Evolutionary conservation across 2,888 invertebrate genomes (phyloP).

Genomic region (Cheilosia soror): DNA sequence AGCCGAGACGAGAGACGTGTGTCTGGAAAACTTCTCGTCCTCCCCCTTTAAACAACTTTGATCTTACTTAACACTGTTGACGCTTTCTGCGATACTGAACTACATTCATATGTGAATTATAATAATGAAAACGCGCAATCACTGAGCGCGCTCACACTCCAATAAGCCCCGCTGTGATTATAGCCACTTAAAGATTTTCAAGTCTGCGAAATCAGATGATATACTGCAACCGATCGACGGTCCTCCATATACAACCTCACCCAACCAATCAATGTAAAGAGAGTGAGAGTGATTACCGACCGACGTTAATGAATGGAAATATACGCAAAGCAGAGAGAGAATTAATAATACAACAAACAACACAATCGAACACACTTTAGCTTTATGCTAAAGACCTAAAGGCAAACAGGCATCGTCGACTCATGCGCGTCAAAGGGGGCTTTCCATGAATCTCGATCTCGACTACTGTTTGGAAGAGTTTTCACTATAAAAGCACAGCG

Average conservation of each 20-base stretch:
- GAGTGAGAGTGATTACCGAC: slow-evolving; percentile 61
- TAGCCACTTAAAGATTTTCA: slow-evolving; percentile 35
- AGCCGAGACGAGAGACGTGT: background rate
- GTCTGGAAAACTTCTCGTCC: slow-evolving; percentile 11
- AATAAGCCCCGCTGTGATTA: slow-evolving; percentile 25
- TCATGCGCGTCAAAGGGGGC: slow-evolving; percentile 50
- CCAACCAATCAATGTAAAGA: slow-evolving; percentile 49
- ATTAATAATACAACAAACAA: slow-evolving; percentile 1
- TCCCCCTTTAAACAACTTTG: slow-evolving; percentile 4
- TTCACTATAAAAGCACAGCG: slow-evolving; percentile 72
- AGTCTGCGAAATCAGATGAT: slow-evolving; percentile 37
- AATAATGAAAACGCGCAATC: slow-evolving; percentile 9
- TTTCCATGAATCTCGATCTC: slow-evolving; percentile 49
- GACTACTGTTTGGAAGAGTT: slow-evolving; percentile 50
- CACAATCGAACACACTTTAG: slow-evolving; percentile 38
- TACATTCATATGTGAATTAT: slow-evolving; percentile 45
- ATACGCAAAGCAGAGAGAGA: slow-evolving; percentile 48
- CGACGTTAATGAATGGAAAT: slow-evolving; percentile 67
- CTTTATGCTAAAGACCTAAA: slow-evolving; percentile 59
- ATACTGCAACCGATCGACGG: slow-evolving; percentile 43
- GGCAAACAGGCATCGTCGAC: slow-evolving; percentile 24
- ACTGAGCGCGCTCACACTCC: slow-evolving; percentile 17
- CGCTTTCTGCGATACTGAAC: slow-evolving; percentile 47
- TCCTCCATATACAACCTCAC: background rate
- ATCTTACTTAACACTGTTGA: slow-evolving; percentile 18